Base-by-base conservation (phyloP, 2,113 vertebrate species). In the Aplodontia rufa region DNA sequence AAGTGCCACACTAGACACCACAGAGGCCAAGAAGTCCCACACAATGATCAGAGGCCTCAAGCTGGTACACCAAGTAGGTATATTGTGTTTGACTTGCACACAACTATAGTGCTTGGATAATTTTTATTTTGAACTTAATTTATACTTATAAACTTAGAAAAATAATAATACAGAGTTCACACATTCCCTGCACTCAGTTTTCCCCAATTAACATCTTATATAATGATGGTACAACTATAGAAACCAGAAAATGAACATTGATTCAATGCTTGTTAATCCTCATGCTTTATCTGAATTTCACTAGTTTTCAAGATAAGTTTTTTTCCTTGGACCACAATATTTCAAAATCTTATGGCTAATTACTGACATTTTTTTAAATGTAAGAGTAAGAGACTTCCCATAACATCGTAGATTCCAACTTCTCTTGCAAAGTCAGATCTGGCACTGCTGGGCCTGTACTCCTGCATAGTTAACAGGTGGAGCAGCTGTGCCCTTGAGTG, bases 101-200 rank as follows among this genome's bases (percentile, higher is more conserved):
- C 28, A 82, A 81, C 20, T 75, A 72, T 1, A 35, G 37, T 53
- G 47, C 69, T 90, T 93, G 47, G 74, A 47, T 84, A 47, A 30
- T 35, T 72, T 72, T 74, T 20, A 90, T 64, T 91, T 81, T 94
- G 51, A 91, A 85, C 72, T 79, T 71, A 81, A 80, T 72, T 88
- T 93, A 87, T 22, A 75, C n/a, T 45, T 74, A 40, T 26, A 94
- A 86, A 74, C 24, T 66, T 35, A 30, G 1, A 76, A 84, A 78
- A 75, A 75, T 71, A 42, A 37, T 30, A 64, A 37, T 32, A 51
- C 37, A 80, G 66, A 79, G 30, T 92, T 90, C 66, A n/a, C 20
- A 40, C 8, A 79, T 49, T 58, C 20, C 26, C 8, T 74, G 32
- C 3, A 28, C 2, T 74, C 62, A 95, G 8, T 20, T 60, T 64